Evolutionary conservation across 2,797 vertebrate genomes (phyloP), one percentile per base, ranked within the genome.

Genomic region (Emys orbicularis): DNA sequence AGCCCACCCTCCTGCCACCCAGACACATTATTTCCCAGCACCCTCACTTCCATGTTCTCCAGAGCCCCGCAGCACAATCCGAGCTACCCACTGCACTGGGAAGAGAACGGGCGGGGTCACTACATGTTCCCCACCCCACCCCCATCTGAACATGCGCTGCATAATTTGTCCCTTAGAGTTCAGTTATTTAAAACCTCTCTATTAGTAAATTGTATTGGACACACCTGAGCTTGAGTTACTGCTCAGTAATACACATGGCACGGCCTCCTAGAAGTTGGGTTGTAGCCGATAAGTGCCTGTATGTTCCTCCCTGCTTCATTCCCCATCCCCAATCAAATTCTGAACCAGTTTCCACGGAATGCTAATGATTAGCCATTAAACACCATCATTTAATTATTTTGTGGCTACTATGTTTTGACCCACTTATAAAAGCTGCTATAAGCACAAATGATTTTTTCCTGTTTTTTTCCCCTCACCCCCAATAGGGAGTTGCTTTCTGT

Each of bases 281-380:
- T 8, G 27, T 65, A 86, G 80, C 53, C 29, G 19, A 18, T 19
- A n/a, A 65, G 16, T 52, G 80, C n/a, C 53, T 0, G 1, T 3
- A 10, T 50, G 74, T 93, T 91, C 84, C 79, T 86, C 47, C 52
- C 82, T 83, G 31, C 83, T 86, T 84, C 88, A 90, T 50, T 79
- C 5, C 6, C 0, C 0, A 49, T 10, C 27, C 80, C 90, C 44
- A 34, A 15, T 85, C 41, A 59, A 81, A 89, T 3, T 1, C 27
- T 41, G 80, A 91, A 90, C 84, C 37, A 23, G 31, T 27, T 81
- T 41, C 23, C 52, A 56, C 1, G 27, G 27, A 8, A 18, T 56
- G 11, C 6, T 57, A 31, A 41, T 19, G 16, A 57, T 18, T 54
- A 81, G 52, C 25, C 53, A 21, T 44, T 31, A 41, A 57, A 41